phyloP scores from a whole-genome alignment of 2,113 vertebrate genomes.

The Zonotrichia leucophrys region DNA sequence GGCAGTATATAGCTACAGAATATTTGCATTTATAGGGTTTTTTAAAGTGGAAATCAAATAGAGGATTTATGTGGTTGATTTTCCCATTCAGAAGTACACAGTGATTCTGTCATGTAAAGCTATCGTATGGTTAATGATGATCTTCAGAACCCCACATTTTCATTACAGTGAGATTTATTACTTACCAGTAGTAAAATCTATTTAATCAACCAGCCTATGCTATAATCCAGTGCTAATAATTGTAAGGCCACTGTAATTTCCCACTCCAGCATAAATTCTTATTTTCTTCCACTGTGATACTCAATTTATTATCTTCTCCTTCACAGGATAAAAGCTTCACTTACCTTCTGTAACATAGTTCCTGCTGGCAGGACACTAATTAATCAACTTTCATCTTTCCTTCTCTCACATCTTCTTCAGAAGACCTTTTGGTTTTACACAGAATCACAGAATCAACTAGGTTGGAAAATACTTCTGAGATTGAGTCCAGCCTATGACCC shows the following conservation, averaged over 20 bases:
- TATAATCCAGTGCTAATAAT: neutral
- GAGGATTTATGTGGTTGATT: constrained; percentile 27
- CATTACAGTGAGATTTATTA: constrained; percentile 2
- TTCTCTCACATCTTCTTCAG: neutral
- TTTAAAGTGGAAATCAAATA: constrained; percentile 31
- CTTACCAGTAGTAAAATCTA: neutral
- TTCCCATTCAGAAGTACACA: neutral
- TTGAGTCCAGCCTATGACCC: neutral
- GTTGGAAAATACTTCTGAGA: neutral
- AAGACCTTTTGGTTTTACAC: neutral
- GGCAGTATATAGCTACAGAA: neutral
- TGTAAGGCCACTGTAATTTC: constrained; percentile 20
- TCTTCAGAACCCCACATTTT: neutral
- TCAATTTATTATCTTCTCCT: constrained; percentile 13
- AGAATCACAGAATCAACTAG: neutral
- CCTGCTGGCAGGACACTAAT: neutral
- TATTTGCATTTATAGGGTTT: constrained; percentile 54
- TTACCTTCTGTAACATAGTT: neutral
- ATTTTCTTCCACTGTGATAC: constrained; percentile 6
- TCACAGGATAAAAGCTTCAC: constrained; percentile 16
- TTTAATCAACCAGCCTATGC: neutral
- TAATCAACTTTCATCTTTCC: neutral
- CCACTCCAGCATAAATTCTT: neutral
- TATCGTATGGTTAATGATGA: neutral
- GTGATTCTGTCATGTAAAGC: neutral